Conservation (phyloP, 2,888 invertebrate species). For the Ophion obscuratus region DNA sequence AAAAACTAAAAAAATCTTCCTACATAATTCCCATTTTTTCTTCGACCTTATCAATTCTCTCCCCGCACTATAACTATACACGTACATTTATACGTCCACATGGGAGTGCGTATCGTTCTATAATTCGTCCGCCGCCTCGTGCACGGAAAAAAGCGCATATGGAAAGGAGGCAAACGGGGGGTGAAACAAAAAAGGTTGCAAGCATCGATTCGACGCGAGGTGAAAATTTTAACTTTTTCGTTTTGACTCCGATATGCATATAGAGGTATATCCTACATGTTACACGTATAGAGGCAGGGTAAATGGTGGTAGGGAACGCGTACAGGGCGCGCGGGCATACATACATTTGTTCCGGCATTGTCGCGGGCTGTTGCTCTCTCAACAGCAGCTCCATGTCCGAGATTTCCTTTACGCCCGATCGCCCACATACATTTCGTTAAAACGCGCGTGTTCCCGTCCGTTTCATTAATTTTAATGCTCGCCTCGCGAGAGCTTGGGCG, state of each 20-base stretch:
- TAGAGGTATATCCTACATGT: no score
- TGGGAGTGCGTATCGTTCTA: no score
- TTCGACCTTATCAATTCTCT: no score
- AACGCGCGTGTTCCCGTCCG: conserved; percentile 81
- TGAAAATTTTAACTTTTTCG: not conserved
- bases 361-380: conserved; percentile 64
- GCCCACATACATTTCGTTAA: conserved; percentile 81
- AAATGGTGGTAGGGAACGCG: conserved; percentile 10
- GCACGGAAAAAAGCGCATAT: no score
- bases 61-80: no score
- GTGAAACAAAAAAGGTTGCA: no score
- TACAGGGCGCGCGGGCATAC: conserved; percentile 20
- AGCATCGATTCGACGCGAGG: not conserved
- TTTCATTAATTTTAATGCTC: conserved; percentile 83
- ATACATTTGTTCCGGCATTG: conserved; percentile 57
- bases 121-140: no score
- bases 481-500: conserved; percentile 59
- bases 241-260: not conserved
- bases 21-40: no score
- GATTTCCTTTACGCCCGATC: conserved; percentile 80
- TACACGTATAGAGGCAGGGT: not conserved
- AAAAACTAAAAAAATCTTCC: no score
- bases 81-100: no score
- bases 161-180: no score
- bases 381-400: conserved; percentile 70